These are phyloP conservation scores for Catagonus wagneri DNA, from an alignment of 2,113 vertebrate genomes.

Conservation along the genomic window DNA sequence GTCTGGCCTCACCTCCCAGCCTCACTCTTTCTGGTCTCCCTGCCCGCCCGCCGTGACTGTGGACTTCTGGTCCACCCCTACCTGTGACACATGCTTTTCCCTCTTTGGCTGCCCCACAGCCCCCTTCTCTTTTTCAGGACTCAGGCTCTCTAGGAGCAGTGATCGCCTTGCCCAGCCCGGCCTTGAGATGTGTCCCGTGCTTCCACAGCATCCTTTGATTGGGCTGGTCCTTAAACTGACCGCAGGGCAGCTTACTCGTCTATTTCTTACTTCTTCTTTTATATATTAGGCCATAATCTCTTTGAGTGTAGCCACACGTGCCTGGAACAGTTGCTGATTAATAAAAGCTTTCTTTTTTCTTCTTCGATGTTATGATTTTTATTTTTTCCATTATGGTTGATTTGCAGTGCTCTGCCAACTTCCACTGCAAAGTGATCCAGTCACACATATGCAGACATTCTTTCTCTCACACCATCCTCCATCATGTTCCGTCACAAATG, in stretches of 20 bases:
- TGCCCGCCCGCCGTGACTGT: not conserved
- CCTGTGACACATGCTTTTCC: fast-evolving
- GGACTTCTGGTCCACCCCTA: not conserved
- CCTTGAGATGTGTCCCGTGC: not conserved
- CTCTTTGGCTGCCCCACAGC: not conserved
- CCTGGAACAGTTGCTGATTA: not conserved
- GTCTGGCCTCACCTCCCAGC: too few relatives aligned
- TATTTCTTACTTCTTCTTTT: not conserved
- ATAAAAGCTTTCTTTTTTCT: too few relatives aligned
- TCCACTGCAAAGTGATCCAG: too few relatives aligned
- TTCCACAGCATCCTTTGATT: not conserved
- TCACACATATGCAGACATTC: too few relatives aligned
- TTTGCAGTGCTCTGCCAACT: too few relatives aligned
- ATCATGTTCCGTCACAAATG: too few relatives aligned
- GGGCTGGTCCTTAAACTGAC: not conserved
- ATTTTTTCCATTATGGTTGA: too few relatives aligned
- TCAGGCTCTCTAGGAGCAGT: not conserved
- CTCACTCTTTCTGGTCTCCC: not conserved
- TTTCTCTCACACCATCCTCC: too few relatives aligned
- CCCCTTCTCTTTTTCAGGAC: not conserved
- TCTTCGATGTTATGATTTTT: too few relatives aligned
- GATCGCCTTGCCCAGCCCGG: fast-evolving
- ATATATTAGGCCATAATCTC: not conserved
- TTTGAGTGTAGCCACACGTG: not conserved
- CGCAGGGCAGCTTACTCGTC: not conserved